Conservation (phyloP, 2,113 vertebrate genomes). For the Zosterops lateralis region DNA sequence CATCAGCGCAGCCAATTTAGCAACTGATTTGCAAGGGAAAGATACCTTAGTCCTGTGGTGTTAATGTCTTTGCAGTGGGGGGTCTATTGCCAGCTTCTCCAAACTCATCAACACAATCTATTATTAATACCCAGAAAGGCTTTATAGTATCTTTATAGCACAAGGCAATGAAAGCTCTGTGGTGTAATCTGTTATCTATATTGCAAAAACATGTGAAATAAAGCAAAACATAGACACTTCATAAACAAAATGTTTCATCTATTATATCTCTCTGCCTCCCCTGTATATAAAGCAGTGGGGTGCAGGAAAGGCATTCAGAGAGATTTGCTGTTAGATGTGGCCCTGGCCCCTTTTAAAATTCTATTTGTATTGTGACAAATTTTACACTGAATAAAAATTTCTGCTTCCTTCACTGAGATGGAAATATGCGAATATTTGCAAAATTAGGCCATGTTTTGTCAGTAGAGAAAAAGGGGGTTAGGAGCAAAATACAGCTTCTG, state of each 20-base stretch:
- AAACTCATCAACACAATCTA: slow-evolving; percentile 84
- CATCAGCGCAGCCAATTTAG: slow-evolving; percentile 72
- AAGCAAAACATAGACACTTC: slow-evolving; percentile 75
- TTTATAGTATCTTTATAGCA: slow-evolving; percentile 72
- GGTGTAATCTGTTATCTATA: slow-evolving; percentile 82
- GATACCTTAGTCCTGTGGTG: slow-evolving; percentile 67
- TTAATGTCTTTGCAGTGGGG: slow-evolving; percentile 80
- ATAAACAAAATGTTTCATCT: slow-evolving; percentile 80
- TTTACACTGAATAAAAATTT: background rate
- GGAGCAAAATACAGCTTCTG: background rate
- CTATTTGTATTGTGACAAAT: background rate
- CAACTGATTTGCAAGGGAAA: slow-evolving; percentile 73
- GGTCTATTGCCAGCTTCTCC: slow-evolving; percentile 82
- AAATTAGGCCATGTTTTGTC: background rate
- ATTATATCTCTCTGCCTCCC: slow-evolving; percentile 69
- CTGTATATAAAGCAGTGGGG: slow-evolving; percentile 78
- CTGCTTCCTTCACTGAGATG: background rate
- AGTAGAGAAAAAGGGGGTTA: background rate
- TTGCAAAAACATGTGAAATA: slow-evolving; percentile 78
- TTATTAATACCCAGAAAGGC: slow-evolving; percentile 82
- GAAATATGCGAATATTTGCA: background rate
- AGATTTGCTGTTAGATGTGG: slow-evolving; percentile 66
- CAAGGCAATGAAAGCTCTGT: slow-evolving; percentile 70
- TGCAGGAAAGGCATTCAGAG: slow-evolving; percentile 62
- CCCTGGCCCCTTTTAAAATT: slow-evolving; percentile 46